A percentile compares a stretch with the other conserved stretches of the same genome.
These are phyloP conservation scores for Pseudorhiza aurosa DNA, from an alignment of 30 jellyfish, hydroid and myxozoan species.

Conservation along the genomic window DNA sequence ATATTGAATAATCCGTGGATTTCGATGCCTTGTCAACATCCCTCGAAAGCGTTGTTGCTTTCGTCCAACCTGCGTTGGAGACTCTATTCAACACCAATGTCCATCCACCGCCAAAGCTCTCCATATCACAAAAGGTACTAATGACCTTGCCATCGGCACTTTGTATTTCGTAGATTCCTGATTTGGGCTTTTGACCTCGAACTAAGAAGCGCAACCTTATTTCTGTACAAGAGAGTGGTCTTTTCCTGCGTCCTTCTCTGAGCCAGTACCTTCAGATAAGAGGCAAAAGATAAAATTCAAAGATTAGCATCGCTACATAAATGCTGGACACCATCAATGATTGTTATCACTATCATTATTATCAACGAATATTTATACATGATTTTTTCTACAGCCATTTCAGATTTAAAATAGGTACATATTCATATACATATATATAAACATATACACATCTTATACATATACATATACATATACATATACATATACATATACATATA, in stretches of 20 bases:
- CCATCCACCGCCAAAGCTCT: constrained; percentile 88
- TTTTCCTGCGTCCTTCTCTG: constrained; percentile 59
- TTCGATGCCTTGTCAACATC: constrained; percentile 56
- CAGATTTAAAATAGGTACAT: too few species aligned
- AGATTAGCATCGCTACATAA: too few species aligned
- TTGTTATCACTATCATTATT: too few species aligned
- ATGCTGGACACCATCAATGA: too few species aligned
- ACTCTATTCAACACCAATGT: constrained; percentile 56
- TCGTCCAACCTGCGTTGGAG: constrained; percentile 64
- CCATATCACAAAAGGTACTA: constrained; percentile 67
- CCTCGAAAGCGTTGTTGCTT: constrained; percentile 33
- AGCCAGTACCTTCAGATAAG: constrained; percentile 91
- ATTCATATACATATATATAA: too few species aligned
- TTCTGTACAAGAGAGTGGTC: constrained; percentile 73
- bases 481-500: too few species aligned
- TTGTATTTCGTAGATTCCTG: constrained; percentile 53
- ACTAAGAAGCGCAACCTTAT: constrained; percentile 19
- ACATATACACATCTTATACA: too few species aligned
- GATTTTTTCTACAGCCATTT: too few species aligned
- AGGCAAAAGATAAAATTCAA: too few species aligned
- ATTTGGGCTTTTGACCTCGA: constrained; percentile 14
- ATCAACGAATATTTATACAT: too few species aligned
- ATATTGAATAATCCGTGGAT: constrained; percentile 55
- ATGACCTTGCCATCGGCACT: constrained; percentile 26
- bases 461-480: too few species aligned